phyloP scores from a whole-genome alignment of 2,888 invertebrate genomes.

The Zhuqinia jingwanae region DNA sequence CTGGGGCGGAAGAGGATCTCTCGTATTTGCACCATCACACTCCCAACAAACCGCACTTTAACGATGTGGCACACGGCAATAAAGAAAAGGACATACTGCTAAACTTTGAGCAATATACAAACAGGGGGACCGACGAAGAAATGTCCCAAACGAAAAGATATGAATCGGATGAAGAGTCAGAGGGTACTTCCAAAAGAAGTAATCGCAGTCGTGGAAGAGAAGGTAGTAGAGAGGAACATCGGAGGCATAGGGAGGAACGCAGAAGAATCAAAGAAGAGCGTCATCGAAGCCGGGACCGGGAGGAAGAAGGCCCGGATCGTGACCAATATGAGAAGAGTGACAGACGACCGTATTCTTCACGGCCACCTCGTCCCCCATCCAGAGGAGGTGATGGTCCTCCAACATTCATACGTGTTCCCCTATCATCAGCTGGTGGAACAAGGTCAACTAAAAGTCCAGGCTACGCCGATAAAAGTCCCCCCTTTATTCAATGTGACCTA shows the following conservation, averaged over 20 bases:
- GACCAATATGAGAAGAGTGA: neutral
- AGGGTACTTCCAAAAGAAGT: neutral
- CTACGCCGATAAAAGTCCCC: too few species aligned
- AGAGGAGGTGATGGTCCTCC: too few species aligned
- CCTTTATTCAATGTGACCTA: slow-evolving; percentile 19
- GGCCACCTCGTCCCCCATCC: neutral
- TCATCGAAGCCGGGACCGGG: too few species aligned
- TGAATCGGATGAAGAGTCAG: neutral
- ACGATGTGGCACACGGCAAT: neutral
- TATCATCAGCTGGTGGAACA: too few species aligned
- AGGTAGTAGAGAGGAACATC: neutral
- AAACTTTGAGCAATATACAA: slow-evolving; percentile 16
- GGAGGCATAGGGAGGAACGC: too few species aligned
- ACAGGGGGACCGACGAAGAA: slow-evolving; percentile 5
- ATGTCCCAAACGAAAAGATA: too few species aligned
- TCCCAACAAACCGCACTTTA: neutral
- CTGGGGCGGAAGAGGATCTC: neutral
- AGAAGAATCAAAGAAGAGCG: too few species aligned
- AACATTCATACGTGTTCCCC: too few species aligned
- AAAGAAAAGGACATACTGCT: neutral
- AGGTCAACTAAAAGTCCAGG: too few species aligned
- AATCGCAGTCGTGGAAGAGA: too few species aligned
- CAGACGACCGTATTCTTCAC: neutral
- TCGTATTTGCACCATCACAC: neutral
- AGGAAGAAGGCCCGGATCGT: too few species aligned